phyloP scores from a whole-genome alignment of 2,113 vertebrate species.

The Sigmodon hispidus region DNA sequence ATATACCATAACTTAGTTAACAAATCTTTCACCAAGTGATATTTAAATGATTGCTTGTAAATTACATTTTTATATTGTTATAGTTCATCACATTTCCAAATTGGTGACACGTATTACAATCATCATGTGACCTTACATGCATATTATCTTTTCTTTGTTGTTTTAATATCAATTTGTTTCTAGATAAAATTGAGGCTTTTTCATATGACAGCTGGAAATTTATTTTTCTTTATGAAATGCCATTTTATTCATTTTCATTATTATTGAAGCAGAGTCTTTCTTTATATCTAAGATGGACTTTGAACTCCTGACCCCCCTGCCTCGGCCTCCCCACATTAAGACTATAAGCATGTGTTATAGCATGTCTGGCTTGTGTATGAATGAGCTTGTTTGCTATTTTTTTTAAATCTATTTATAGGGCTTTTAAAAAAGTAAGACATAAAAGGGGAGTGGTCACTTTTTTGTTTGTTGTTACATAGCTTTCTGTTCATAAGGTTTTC shows the following conservation, averaged over 20 bases:
- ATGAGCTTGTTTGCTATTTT: neutral
- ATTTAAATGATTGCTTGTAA: constrained; percentile 27
- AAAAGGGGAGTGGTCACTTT: neutral
- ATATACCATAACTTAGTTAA: neutral
- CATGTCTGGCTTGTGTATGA: neutral
- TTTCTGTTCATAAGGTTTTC: constrained; percentile 10
- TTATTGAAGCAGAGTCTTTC: neutral
- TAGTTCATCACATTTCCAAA: constrained; percentile 8
- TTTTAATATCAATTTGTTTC: neutral
- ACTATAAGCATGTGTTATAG: neutral
- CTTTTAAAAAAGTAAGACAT: neutral
- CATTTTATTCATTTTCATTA: neutral
- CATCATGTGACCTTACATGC: neutral
- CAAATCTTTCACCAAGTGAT: neutral
- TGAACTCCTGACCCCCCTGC: neutral
- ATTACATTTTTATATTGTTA: constrained; percentile 18
- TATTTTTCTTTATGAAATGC: neutral
- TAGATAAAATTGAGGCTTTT: neutral
- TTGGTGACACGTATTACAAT: neutral
- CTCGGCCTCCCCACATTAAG: neutral
- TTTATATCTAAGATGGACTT: neutral
- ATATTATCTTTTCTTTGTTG: neutral
- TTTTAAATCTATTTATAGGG: neutral
- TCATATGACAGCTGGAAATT: neutral
- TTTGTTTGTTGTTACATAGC: constrained; percentile 18